Base-by-base conservation (phyloP, 1,140 invertebrate species). In the Leptinotarsa undecemlineata region DNA sequence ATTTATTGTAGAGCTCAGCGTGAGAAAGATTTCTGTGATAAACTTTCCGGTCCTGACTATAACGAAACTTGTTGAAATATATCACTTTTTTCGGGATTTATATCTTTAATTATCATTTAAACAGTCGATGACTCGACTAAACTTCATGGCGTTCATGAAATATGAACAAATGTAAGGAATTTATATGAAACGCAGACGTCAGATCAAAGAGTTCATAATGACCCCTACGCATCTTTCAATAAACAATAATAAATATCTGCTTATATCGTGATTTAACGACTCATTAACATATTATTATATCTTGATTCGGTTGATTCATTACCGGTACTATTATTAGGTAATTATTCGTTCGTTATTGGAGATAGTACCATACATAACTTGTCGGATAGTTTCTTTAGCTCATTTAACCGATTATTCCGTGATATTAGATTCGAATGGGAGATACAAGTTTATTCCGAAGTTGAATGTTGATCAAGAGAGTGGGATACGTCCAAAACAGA, bases 221-320 rank as follows among this genome's bases (percentile, higher is more conserved):
- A 57, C 51, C n/a, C 51, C 51, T 57, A 57, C 51, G 15, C 51
- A 57, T 57, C 51, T 57, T 57, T 57, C 51, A 19, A 57, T 57
- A 57, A 57, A 57, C 51, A 57, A 57, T 57, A 57, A 57, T 57
- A 19, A 57, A 57, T 57, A 15, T 57, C 15, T 57, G 51, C n/a
- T 57, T 17, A 57, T 19, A 57, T 57, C n/a, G n/a, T 57, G 51
- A 57, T 57, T 57, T 57, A 57, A 57, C n/a, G 51, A 57, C 17
- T 57, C 51, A 57, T 57, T 57, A 57, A 57, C 51, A 57, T 57
- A 57, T 57, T 57, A 57, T 57, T 57, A 57, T 57, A 57, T 57
- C 51, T 57, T 57, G 51, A 57, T 57, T 57, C 51, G 17, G 15
- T 57, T 57, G 51, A 57, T 57, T 17, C 51, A 57, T 57, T 57